Evolutionary conservation across 92 coral and sea anemone species (phyloP), one percentile per base, ranked within the genome.

Genomic region (Scolanthus callimorphus): DNA sequence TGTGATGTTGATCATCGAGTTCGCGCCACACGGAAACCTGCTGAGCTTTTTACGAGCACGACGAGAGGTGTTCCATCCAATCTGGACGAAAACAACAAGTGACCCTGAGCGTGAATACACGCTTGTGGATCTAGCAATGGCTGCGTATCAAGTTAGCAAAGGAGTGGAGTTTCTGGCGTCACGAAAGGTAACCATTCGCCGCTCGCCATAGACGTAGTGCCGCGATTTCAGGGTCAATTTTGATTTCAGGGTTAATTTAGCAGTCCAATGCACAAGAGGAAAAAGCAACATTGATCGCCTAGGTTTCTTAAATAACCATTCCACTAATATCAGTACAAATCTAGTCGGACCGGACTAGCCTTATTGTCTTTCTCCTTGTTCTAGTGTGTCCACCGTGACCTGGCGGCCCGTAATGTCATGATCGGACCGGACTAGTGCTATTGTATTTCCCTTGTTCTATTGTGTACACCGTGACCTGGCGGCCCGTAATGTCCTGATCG

Each of bases 161-260:
- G 89, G 89, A 39, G 60, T 73, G 78, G 85, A 73, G 67, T 84
- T 78, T 47, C 65, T 78, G 55, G 91, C 91, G 19, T 73, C 81
- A 0, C 67, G 69, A 39, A 84, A 78, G 91, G 91, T 84, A 47
- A 11, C n/a, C n/a, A n/a, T n/a, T n/a, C n/a, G n/a, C n/a, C n/a
- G n/a, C n/a, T n/a, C n/a, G n/a, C n/a, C n/a, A n/a, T n/a, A n/a
- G n/a, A 9, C n/a, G n/a, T n/a, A n/a, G n/a, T n/a, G n/a, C n/a
- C n/a, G n/a, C n/a, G n/a, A n/a, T n/a, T n/a, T n/a, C n/a, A n/a
- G n/a, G n/a, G 45, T 9, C 45, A n/a, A 9, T 38, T 38, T 38
- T n/a, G n/a, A 9, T 38, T n/a, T n/a, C 9, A 38, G n/a, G 45
- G 10, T 38, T n/a, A 38, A 38, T 9, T 9, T n/a, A 38, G 10